A percentile compares a stretch with the other conserved stretches of the same genome.
These are phyloP conservation scores for Calidris pygmaea DNA, from an alignment of 2,113 vertebrate genomes.

Conservation along the genomic window DNA sequence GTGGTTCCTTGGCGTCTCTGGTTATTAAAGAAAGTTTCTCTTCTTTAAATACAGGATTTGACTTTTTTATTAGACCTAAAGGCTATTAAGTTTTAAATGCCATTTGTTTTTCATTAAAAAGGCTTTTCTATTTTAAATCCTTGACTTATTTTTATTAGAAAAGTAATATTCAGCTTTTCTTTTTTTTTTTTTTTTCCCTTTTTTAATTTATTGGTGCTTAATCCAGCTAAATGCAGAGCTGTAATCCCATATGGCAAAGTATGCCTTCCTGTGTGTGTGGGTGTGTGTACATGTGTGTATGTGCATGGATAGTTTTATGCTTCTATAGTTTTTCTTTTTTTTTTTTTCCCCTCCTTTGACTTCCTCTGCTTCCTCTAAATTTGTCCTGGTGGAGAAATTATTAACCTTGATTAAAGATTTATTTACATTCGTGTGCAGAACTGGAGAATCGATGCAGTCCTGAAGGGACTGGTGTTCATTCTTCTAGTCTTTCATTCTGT, in stretches of 20 bases:
- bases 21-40: background rate
- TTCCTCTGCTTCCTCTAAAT: background rate
- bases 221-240: constrained; percentile 3
- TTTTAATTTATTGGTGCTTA: background rate
- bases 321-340: background rate
- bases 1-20: background rate
- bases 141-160: constrained; percentile 37
- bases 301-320: background rate
- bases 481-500: background rate
- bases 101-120: constrained; percentile 65
- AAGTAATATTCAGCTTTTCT: background rate
- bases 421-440: background rate
- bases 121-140: constrained; percentile 44
- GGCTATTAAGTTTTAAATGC: constrained; percentile 57
- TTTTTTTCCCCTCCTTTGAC: background rate
- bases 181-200: background rate
- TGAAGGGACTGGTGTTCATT: background rate
- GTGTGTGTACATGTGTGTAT: background rate
- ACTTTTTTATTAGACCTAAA: constrained; percentile 35
- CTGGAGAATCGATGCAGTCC: background rate
- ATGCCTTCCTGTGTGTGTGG: background rate
- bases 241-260: background rate
- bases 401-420: background rate
- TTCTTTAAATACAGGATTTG: constrained; percentile 15
- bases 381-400: background rate